Base-by-base conservation (phyloP, 2,888 invertebrate species). In the Pyralis farinalis region DNA sequence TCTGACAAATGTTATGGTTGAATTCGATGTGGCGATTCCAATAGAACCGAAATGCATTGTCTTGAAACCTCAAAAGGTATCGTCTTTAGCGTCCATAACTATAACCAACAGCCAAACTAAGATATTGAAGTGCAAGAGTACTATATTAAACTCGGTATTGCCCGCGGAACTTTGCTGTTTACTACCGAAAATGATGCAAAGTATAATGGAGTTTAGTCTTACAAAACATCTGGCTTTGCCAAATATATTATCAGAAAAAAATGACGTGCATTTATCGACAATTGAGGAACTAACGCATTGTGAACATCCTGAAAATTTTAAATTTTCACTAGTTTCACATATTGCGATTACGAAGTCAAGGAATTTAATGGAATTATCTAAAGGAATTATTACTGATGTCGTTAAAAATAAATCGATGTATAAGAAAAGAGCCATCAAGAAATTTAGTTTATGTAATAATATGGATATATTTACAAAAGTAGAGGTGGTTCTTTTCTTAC, bases 111-210 rank as follows among this genome's bases (percentile, higher is more conserved):
- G 59, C 48, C 51, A 71, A 8, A 68, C 71, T 0, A 74, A 64
- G 44, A 49, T 77, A 40, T 78, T 72, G 34, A 84, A 85, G 63
- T 81, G 72, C 51, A 71, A 78, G 51, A 75, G 67, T 9, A 66
- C 68, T 10, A 71, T 87, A 32, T 33, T 75, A 1, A 85, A 86
- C 51, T 69, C 78, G 7, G 61, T 71, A 43, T 59, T 87, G 34
- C 87, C 87, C 5, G 86, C 84, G 9, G 80, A 85, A 44, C 55
- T 87, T 38, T 87, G 87, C 41, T 77, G 65, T 42, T 66, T 86
- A 43, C 44, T 87, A 36, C 87, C 87, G 7, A 71, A 61, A 51
- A 62, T 85, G 47, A 64, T 86, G 47, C 51, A 47, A 16, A 62
- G 56, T n/a, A 55, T 78, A 38, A 44, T 64, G 12, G 53, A 72